Base-by-base conservation (phyloP, 2,888 invertebrate species). In the Nasonovia ribisnigri region DNA sequence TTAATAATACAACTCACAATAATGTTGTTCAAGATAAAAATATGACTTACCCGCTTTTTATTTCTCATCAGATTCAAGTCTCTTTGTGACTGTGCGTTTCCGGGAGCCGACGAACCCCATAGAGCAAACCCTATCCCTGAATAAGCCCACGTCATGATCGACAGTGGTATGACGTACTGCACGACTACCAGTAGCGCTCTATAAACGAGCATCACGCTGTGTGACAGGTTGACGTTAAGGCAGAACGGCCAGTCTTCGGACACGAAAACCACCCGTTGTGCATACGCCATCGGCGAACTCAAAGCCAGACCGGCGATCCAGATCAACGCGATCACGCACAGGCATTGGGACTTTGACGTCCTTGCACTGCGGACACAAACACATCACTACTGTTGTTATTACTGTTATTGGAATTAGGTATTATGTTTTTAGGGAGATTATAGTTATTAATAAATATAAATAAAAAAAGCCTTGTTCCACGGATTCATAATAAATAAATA, bases 151-250 rank as follows among this genome's bases (percentile, higher is more conserved):
- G 96, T 96, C 92, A 97, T 96, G 91, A 97, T 96, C 87, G 96
- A 95, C 94, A 97, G 95, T 0, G 97, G 97, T 11, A 96, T 95
- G 93, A 97, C 95, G 95, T 97, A 97, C 95, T 96, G 96, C 24
- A 97, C 96, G 95, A 97, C 96, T 94, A 97, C 97, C 94, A 97
- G 95, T 16, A 97, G 95, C 86, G 96, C 96, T 94, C 96, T 96
- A 95, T 97, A 97, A 94, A 96, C 96, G 94, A 96, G 96, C 96
- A 97, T 96, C 11, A 96, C 96, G 95, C 96, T 95, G 54, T 96
- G 96, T 57, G 96, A 96, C 94, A 97, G 96, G 95, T 97, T 96
- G 94, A 96, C 96, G 88, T 96, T 96, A 77, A 96, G 95, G 95
- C 97, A 97, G 95, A 97, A 97, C 29, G 96, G 97, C 95, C 96